Evolutionary conservation across 30 jellyfish, hydroid and myxozoan genomes (phyloP).

Genomic region (Aurelia aurita): DNA sequence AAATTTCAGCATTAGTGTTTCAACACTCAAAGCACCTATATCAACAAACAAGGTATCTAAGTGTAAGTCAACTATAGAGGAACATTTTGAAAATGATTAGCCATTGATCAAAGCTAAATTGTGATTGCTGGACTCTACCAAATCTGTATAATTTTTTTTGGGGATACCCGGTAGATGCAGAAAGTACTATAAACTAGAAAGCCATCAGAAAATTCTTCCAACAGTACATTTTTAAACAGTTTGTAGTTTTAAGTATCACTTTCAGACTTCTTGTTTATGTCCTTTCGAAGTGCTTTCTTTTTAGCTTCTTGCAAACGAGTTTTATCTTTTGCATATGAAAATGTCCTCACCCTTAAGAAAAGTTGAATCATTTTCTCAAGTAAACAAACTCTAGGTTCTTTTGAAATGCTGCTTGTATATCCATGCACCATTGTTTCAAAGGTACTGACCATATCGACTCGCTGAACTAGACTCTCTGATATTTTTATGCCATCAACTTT

Average conservation of each 20-base stretch:
- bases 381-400: background rate
- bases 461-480: background rate
- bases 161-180: no score
- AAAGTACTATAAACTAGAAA: no score
- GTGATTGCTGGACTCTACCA: no score
- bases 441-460: constrained; percentile 5
- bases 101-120: no score
- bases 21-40: no score
- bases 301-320: background rate
- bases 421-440: constrained; percentile 28
- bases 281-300: constrained; percentile 9
- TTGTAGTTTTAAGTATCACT: background rate
- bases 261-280: background rate
- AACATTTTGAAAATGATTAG: no score
- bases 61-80: no score
- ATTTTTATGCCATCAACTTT: constrained; percentile 14
- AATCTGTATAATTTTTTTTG: no score
- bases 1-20: no score
- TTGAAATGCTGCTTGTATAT: background rate
- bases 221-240: background rate
- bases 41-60: no score
- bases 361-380: constrained; percentile 13
- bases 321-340: constrained; percentile 30
- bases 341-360: constrained; percentile 32
- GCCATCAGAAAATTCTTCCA: background rate